Conservation (phyloP, 2,113 vertebrate species). For the Ariopsis seemanni region DNA sequence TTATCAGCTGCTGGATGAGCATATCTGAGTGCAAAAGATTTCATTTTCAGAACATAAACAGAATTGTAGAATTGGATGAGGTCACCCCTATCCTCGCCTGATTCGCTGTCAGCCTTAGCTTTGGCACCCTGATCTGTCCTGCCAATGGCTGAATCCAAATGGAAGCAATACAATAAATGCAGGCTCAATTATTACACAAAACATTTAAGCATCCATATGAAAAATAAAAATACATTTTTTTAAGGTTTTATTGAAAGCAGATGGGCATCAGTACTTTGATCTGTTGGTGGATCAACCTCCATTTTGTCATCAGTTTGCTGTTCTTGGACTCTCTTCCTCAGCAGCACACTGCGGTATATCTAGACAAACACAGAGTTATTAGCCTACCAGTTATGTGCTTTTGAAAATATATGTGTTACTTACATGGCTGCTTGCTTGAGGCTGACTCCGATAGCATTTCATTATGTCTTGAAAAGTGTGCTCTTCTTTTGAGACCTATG, state of each 20-base stretch:
- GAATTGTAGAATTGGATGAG: constrained; percentile 95
- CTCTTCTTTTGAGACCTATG: constrained; percentile 90
- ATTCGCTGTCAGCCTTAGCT: constrained; percentile 33
- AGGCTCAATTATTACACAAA: background rate
- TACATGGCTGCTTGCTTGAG: constrained; percentile 94
- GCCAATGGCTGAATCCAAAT: constrained; percentile 59
- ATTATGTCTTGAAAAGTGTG: constrained; percentile 97
- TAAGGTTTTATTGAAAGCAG: background rate
- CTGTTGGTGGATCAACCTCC: constrained; percentile 72
- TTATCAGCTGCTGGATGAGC: constrained; percentile 75
- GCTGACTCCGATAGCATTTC: constrained; percentile 97
- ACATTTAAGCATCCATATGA: background rate
- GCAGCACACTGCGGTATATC: constrained; percentile 93
- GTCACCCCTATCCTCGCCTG: constrained; percentile 83
- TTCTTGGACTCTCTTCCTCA: constrained; percentile 70
- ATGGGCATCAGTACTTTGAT: constrained; percentile 62
- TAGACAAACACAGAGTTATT: constrained; percentile 57
- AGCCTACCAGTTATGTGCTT: background rate
- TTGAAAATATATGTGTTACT: constrained; percentile 61
- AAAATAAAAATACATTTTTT: background rate
- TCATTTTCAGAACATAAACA: constrained; percentile 86
- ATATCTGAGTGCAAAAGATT: constrained; percentile 86
- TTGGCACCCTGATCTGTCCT: constrained; percentile 50
- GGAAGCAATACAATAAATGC: background rate
- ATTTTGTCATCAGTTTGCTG: constrained; percentile 65